These are phyloP conservation scores for Pyrgus malvae DNA, from an alignment of 2,888 invertebrate genomes.

Conservation along the genomic window DNA sequence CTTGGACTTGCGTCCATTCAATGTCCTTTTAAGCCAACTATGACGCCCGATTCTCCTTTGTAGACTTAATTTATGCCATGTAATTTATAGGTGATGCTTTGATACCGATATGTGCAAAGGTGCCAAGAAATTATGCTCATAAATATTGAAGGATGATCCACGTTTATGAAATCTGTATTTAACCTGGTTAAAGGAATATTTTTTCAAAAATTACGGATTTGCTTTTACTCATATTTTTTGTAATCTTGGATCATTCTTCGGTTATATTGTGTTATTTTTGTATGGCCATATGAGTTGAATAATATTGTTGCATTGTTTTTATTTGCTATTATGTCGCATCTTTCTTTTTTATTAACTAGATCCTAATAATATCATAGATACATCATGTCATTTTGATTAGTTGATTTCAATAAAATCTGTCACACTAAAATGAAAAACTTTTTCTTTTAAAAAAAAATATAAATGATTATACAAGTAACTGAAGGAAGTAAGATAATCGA, in stretches of 20 bases:
- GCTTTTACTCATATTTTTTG: too few relatives aligned
- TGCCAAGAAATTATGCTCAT: conserved; percentile 20
- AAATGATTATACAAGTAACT: too few relatives aligned
- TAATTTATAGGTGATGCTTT: conserved; percentile 1
- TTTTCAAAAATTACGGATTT: too few relatives aligned
- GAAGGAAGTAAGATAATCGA: background rate
- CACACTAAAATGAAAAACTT: too few relatives aligned
- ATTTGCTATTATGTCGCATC: background rate
- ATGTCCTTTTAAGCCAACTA: background rate
- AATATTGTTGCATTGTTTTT: background rate
- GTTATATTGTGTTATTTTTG: background rate
- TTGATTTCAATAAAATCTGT: too few relatives aligned
- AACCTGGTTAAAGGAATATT: too few relatives aligned
- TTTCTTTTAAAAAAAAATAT: too few relatives aligned
- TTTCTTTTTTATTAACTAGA: background rate
- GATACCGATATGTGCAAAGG: background rate
- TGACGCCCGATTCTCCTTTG: background rate
- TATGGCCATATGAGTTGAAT: conserved; percentile 4
- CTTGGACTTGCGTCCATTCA: conserved; percentile 1
- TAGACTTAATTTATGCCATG: conserved; percentile 6
- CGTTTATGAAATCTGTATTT: too few relatives aligned
- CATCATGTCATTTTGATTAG: too few relatives aligned
- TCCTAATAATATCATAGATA: too few relatives aligned
- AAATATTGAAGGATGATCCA: conserved; percentile 14
- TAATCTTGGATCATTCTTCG: background rate